phyloP scores from a whole-genome alignment of 2,113 vertebrate genomes.

The Ardeotis arabs region DNA sequence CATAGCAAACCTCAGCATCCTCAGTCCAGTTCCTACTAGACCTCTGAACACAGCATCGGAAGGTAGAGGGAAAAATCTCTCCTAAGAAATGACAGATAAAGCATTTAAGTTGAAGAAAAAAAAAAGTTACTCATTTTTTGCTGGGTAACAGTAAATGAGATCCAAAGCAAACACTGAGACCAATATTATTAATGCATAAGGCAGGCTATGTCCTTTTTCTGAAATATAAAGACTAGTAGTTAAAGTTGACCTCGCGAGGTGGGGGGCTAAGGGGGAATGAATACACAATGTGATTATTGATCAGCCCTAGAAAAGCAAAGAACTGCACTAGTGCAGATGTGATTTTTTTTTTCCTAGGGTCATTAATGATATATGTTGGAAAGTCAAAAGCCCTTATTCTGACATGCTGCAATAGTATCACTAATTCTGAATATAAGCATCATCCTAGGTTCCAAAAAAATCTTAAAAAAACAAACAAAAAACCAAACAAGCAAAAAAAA shows the following conservation, averaged over 20 bases:
- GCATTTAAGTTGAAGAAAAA: not conserved
- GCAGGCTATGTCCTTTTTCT: not conserved
- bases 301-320: slow-evolving; percentile 33
- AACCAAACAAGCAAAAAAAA: not conserved
- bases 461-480: not conserved
- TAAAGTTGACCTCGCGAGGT: not conserved
- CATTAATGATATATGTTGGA: not conserved
- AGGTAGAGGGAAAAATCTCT: not conserved
- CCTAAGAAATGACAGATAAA: not conserved
- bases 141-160: not conserved
- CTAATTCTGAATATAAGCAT: slow-evolving; percentile 2
- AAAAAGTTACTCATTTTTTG: not conserved
- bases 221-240: slow-evolving; percentile 24
- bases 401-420: not conserved
- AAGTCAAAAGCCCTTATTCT: slow-evolving; percentile 15
- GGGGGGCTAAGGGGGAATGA: not conserved
- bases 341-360: not conserved
- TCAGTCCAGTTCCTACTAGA: not conserved
- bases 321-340: not conserved
- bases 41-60: not conserved
- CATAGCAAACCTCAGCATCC: not conserved
- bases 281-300: slow-evolving; percentile 50
- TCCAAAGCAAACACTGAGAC: not conserved
- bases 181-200: not conserved
- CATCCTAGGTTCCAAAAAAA: not conserved